Percentiles rank a stretch among this genome's conserved stretches.
phyloP scores from a whole-genome alignment of 92 coral and sea anemone species.

The Plumapathes pennacea region DNA sequence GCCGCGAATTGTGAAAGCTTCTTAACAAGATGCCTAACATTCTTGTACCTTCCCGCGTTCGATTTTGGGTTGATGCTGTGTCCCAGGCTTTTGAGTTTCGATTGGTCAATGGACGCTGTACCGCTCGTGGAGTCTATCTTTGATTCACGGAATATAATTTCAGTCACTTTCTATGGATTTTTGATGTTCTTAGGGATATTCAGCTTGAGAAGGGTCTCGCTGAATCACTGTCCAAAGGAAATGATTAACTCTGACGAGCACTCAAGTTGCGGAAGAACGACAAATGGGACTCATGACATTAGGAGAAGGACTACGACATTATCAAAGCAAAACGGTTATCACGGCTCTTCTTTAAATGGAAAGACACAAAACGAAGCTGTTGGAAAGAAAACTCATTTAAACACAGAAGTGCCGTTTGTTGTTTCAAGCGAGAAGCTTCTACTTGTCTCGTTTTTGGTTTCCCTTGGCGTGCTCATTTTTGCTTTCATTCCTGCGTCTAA shows the following conservation, averaged over 20 bases:
- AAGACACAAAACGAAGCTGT: background rate
- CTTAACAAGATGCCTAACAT: slow-evolving; percentile 77
- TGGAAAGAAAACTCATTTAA: slow-evolving; percentile 1
- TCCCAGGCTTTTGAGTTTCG: slow-evolving; percentile 89
- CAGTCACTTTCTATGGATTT: slow-evolving; percentile 60
- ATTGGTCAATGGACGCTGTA: slow-evolving; percentile 95
- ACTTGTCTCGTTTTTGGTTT: slow-evolving; percentile 39
- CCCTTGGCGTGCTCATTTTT: slow-evolving; percentile 67
- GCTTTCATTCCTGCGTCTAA: slow-evolving; percentile 93
- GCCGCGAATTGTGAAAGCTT: slow-evolving; percentile 79
- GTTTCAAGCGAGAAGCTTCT: background rate
- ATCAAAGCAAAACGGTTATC: slow-evolving; percentile 3
- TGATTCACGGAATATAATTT: slow-evolving; percentile 64
- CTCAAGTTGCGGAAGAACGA: slow-evolving; percentile 4
- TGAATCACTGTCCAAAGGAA: too few relatives aligned
- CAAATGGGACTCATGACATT: slow-evolving; percentile 9
- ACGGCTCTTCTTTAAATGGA: background rate
- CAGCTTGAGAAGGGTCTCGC: slow-evolving; percentile 46
- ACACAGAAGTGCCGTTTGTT: background rate
- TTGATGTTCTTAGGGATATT: slow-evolving; percentile 33
- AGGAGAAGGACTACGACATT: slow-evolving; percentile 14
- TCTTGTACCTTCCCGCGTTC: slow-evolving; percentile 75
- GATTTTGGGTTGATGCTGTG: slow-evolving; percentile 92
- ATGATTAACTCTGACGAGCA: too few relatives aligned
- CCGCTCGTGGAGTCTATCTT: slow-evolving; percentile 71